A percentile compares a stretch with the other conserved stretches of the same genome.
These are phyloP conservation scores for Mylabris sibirica DNA, from an alignment of 2,888 invertebrate genomes.

Conservation along the genomic window DNA sequence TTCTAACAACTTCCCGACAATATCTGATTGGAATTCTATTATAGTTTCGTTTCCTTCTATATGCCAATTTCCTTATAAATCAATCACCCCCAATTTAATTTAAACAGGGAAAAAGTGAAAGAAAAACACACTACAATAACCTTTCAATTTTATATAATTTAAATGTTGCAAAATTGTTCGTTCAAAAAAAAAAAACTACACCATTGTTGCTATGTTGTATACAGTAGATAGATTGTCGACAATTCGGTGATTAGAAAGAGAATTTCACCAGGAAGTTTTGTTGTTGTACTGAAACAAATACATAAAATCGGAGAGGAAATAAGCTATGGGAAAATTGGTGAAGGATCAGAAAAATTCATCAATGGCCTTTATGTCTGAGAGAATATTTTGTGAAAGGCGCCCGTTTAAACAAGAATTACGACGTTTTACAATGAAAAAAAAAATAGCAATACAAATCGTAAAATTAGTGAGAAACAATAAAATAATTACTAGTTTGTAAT, in stretches of 20 bases:
- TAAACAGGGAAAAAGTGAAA: not conserved
- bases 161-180: not conserved
- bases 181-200: not conserved
- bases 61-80: not conserved
- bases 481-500: constrained; percentile 1
- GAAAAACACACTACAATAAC: not conserved
- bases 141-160: constrained; percentile 3
- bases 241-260: not conserved
- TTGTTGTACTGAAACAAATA: not conserved
- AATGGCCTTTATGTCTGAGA: not conserved
- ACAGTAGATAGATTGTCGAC: not conserved
- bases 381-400: not conserved
- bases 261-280: not conserved
- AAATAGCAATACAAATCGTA: not conserved
- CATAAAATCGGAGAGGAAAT: not conserved
- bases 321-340: not conserved
- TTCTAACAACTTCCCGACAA: not conserved
- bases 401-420: not conserved
- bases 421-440: not conserved
- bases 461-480: constrained; percentile 1
- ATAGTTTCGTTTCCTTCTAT: not conserved
- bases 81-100: not conserved
- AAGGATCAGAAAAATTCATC: not conserved
- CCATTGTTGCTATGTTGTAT: not conserved
- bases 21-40: not conserved